Evolutionary conservation across 2,113 vertebrate genomes (phyloP).

Genomic region (Ictidomys tridecemlineatus): DNA sequence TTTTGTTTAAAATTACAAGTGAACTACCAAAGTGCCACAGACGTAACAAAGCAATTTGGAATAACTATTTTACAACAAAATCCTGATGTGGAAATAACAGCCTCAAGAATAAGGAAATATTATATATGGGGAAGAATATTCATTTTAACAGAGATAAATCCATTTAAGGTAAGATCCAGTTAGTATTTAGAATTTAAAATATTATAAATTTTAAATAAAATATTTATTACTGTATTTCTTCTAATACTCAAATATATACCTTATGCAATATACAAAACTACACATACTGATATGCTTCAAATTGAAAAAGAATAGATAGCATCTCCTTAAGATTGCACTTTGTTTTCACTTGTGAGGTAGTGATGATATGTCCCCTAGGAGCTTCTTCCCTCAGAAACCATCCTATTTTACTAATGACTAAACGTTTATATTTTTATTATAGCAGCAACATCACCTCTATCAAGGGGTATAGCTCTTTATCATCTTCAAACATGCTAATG

Average conservation of each 20-base stretch:
- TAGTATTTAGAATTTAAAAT: background rate
- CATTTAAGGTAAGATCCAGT: background rate
- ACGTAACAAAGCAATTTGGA: conserved; percentile 44
- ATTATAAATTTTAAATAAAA: conserved; percentile 25
- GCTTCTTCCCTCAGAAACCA: background rate
- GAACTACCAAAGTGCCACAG: background rate
- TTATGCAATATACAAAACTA: background rate
- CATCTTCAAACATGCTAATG: conserved; percentile 91
- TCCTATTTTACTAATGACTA: background rate
- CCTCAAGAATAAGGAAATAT: conserved; percentile 7
- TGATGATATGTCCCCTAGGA: background rate
- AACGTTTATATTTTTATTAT: background rate
- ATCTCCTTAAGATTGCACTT: background rate
- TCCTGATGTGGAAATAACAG: background rate
- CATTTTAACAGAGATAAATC: conserved; percentile 8
- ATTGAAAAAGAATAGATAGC: background rate
- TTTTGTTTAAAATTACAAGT: conserved; percentile 50
- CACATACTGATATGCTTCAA: background rate
- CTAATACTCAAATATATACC: background rate
- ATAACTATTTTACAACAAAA: conserved; percentile 14
- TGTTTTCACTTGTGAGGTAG: background rate
- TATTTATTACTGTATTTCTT: background rate
- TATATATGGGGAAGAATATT: conserved; percentile 26
- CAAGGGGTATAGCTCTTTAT: conserved; percentile 86
- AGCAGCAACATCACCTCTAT: conserved; percentile 91